Evolutionary conservation across 2,888 invertebrate genomes (phyloP), one percentile per base, ranked within the genome.

Genomic region (Acanthoscelides obtectus): DNA sequence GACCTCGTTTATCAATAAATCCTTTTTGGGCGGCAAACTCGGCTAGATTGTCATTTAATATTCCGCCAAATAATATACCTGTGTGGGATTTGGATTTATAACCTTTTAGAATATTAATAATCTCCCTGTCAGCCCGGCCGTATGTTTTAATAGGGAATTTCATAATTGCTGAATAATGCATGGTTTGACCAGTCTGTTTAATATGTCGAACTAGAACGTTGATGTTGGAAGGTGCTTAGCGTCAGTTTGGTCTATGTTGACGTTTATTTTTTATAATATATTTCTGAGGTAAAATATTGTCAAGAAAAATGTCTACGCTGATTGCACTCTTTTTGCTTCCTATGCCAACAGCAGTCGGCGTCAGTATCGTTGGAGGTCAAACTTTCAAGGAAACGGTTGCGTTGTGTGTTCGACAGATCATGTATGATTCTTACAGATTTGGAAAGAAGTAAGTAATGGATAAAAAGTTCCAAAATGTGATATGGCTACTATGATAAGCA

Each of bases 101-200:
- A 17, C 25, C 20, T 64, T 70, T 64, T 25, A 45, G 67, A 70
- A 67, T 70, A 67, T 70, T 70, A 67, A 70, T 67, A 70, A 70
- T 67, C 21, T 67, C 22, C 66, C 22, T 66, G 70, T 67, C 70
- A 67, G 22, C 67, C 67, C 27, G 27, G n/a, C 67, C 21, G 22
- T 70, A 21, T n/a, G 67, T 67, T 70, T 70, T 67, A 66, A 70
- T 70, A 45, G 66, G 22, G 64, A 69, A 69, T 67, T 70, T 70
- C 67, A 66, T 70, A 70, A 70, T 67, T 70, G 22, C 20, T 45
- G 70, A 70, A 66, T 70, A 70, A 70, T 64, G 22, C 45, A 70
- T 70, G 22, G n/a, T 19, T 22, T 22, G 64, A 17, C 64, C 64
- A 64, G 64, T 64, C 22, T 25, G 64, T 69, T 69, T 21, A 65